Evolutionary conservation across 1,140 invertebrate genomes (phyloP).

Genomic region (Papilio polytes): DNA sequence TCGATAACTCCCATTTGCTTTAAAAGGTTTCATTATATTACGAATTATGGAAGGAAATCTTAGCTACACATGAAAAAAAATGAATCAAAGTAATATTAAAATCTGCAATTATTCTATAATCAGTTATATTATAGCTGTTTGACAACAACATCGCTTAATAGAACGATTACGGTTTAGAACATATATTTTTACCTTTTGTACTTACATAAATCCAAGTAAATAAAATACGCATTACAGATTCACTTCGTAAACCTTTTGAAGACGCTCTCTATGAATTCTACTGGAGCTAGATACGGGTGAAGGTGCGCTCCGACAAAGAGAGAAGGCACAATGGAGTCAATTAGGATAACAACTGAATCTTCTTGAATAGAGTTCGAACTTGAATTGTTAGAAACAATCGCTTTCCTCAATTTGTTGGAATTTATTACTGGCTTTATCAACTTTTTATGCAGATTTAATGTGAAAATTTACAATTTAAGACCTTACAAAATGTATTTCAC

Average conservation of each 20-base stretch:
- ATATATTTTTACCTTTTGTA: not conserved
- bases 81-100: not conserved
- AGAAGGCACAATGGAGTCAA: not conserved
- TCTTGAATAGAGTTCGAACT: not conserved
- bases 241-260: not conserved
- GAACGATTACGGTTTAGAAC: not conserved
- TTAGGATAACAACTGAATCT: constrained; percentile 11
- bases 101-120: not conserved
- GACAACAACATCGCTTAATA: not conserved
- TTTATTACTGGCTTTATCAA: not conserved
- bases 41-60: not conserved
- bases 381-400: not conserved
- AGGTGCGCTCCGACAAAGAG: not conserved
- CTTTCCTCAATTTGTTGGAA: not conserved
- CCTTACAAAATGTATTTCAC: too few species aligned
- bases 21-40: constrained; percentile 22
- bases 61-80: not conserved
- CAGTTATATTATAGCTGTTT: too few species aligned
- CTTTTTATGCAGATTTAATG: not conserved
- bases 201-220: not conserved
- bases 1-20: constrained; percentile 16
- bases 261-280: not conserved
- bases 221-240: not conserved
- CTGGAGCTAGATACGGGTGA: not conserved
- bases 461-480: not conserved